Evolutionary conservation across 2,888 invertebrate genomes (phyloP).

Genomic region (Dorcus hopei): DNA sequence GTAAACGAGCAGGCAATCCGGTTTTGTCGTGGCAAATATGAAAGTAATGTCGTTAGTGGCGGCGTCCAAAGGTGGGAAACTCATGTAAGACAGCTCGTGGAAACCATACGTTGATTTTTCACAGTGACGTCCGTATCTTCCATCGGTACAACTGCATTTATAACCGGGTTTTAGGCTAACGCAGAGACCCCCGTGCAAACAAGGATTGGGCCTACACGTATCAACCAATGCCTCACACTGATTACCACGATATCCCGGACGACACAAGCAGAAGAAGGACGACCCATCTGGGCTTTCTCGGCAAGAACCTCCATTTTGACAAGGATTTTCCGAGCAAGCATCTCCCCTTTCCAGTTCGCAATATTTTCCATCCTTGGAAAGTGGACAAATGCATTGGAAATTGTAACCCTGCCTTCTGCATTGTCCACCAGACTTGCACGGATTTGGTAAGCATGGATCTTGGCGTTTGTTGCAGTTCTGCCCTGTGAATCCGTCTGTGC

Average conservation of each 20-base stretch:
- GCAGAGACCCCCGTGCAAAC: slow-evolving; percentile 84
- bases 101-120: slow-evolving; percentile 90
- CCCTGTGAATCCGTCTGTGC: slow-evolving; percentile 82
- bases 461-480: slow-evolving; percentile 78
- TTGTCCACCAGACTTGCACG: slow-evolving; percentile 80
- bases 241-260: slow-evolving; percentile 87
- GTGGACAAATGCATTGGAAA: slow-evolving; percentile 78
- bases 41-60: slow-evolving; percentile 89
- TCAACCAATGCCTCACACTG: slow-evolving; percentile 86
- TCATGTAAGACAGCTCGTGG: slow-evolving; percentile 83
- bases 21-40: slow-evolving; percentile 85
- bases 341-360: slow-evolving; percentile 84
- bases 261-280: slow-evolving; percentile 88
- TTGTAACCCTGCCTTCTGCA: slow-evolving; percentile 82
- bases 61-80: slow-evolving; percentile 80
- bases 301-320: slow-evolving; percentile 89
- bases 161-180: slow-evolving; percentile 86
- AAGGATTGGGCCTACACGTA: slow-evolving; percentile 91
- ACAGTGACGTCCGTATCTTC: slow-evolving; percentile 86
- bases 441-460: slow-evolving; percentile 88
- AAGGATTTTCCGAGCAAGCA: slow-evolving; percentile 81
- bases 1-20: slow-evolving; percentile 82
- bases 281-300: slow-evolving; percentile 83
- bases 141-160: slow-evolving; percentile 80
- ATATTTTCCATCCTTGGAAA: slow-evolving; percentile 74